Conservation (phyloP, 2,888 invertebrate genomes). For the Lobophora halterata region DNA sequence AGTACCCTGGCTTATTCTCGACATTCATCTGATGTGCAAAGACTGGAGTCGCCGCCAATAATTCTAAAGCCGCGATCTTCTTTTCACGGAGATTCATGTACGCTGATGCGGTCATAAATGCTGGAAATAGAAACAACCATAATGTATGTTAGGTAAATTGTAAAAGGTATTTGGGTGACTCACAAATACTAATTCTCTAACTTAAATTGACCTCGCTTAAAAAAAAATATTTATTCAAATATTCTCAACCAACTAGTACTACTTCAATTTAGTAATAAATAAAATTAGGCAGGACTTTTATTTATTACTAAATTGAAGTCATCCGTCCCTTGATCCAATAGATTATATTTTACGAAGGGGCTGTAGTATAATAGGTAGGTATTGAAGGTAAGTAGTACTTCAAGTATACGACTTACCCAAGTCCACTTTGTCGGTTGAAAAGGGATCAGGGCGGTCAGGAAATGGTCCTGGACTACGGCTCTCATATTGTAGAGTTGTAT, state of each 20-base stretch:
- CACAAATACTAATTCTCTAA: too few species aligned
- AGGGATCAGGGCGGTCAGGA: constrained; percentile 77
- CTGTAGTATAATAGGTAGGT: constrained; percentile 7
- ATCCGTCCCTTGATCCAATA: constrained; percentile 29
- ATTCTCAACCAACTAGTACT: too few species aligned
- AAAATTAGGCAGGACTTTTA: too few species aligned
- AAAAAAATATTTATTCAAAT: too few species aligned
- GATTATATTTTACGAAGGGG: constrained; percentile 2
- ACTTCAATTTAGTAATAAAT: too few species aligned
- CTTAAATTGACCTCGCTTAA: too few species aligned
- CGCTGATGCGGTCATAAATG: constrained; percentile 80
- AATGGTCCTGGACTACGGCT: constrained; percentile 78
- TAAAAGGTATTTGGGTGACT: too few species aligned
- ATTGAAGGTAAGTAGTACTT: constrained; percentile 2
- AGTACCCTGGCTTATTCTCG: constrained; percentile 79
- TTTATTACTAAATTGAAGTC: constrained; percentile 31
- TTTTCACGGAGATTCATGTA: constrained; percentile 71
- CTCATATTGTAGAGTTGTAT: constrained; percentile 80
- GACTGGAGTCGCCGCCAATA: constrained; percentile 81
- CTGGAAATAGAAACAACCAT: constrained; percentile 64
- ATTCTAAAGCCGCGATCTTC: constrained; percentile 61
- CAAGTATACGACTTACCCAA: constrained; percentile 68
- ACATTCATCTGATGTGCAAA: constrained; percentile 79
- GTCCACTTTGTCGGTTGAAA: constrained; percentile 74
- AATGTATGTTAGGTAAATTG: too few species aligned